A percentile compares a stretch with the other conserved stretches of the same genome.
Conservation (phyloP, 2,113 vertebrate genomes). For the Pteruthius melanotis region DNA sequence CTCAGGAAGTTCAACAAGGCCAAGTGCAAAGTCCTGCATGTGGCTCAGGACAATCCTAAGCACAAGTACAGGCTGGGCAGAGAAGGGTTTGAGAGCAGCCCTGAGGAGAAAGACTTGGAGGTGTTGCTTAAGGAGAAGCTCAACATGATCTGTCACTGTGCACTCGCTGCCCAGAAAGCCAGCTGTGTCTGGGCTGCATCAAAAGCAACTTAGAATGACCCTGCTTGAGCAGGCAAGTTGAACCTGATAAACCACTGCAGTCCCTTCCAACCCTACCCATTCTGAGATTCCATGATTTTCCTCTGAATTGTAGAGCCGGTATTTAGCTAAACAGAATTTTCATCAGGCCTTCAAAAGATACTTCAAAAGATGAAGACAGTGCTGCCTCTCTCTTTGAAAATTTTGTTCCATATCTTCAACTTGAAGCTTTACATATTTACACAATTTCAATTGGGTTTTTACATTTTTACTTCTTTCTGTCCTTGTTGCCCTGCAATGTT, state of each 20-base stretch:
- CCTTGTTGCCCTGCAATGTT: not conserved
- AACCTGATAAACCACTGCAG: not conserved
- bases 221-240: not conserved
- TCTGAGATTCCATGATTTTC: not conserved
- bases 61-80: not conserved
- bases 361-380: not conserved
- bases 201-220: not conserved
- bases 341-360: not conserved
- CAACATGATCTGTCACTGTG: not conserved
- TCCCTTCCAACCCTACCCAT: not conserved
- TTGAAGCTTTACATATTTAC: not conserved
- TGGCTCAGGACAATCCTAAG: not conserved
- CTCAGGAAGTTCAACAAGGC: not conserved
- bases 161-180: not conserved
- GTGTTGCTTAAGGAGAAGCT: not conserved
- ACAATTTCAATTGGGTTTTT: not conserved
- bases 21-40: too few species aligned
- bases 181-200: not conserved
- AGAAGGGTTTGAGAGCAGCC: not conserved
- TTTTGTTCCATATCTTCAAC: not conserved
- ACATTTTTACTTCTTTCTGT: not conserved
- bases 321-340: not conserved
- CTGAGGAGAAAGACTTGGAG: not conserved
- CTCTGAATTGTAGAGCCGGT: not conserved
- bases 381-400: not conserved